Evolutionary conservation across 2,113 vertebrate genomes (phyloP).

Genomic region (Benitochromis conjunctus): DNA sequence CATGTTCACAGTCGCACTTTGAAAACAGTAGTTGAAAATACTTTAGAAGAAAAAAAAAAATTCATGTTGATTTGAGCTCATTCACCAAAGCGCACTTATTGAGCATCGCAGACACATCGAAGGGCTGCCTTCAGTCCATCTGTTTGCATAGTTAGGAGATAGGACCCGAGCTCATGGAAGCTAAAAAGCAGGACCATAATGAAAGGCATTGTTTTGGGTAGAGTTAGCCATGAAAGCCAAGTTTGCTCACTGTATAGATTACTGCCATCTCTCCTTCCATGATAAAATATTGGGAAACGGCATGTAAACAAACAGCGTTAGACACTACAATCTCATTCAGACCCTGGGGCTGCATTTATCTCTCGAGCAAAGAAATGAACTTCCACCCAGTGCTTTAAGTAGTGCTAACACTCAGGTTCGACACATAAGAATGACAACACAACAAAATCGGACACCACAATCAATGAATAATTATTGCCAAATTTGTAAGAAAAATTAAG

Average conservation of each 20-base stretch:
- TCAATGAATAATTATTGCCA: neutral
- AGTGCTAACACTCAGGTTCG: neutral
- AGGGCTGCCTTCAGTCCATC: neutral
- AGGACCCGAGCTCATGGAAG: neutral
- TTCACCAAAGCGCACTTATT: neutral
- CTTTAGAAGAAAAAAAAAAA: neutral
- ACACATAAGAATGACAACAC: neutral
- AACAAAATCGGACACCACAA: neutral
- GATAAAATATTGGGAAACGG: neutral
- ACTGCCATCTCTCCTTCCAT: neutral
- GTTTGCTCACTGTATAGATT: neutral
- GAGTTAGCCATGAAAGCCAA: neutral
- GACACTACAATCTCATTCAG: neutral
- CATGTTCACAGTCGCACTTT: conserved; percentile 31
- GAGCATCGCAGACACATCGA: neutral
- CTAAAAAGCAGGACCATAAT: neutral
- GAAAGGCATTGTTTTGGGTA: neutral
- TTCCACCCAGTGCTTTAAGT: neutral
- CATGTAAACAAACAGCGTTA: neutral
- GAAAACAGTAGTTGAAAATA: conserved; percentile 23
- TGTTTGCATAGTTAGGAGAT: conserved; percentile 36
- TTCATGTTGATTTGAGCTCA: neutral
- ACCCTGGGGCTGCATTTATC: neutral
- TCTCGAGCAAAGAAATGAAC: neutral
- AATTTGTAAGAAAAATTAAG: neutral